Evolutionary conservation across 2,797 vertebrate species (phyloP).

Genomic region (Pseudopleuronectes americanus): DNA sequence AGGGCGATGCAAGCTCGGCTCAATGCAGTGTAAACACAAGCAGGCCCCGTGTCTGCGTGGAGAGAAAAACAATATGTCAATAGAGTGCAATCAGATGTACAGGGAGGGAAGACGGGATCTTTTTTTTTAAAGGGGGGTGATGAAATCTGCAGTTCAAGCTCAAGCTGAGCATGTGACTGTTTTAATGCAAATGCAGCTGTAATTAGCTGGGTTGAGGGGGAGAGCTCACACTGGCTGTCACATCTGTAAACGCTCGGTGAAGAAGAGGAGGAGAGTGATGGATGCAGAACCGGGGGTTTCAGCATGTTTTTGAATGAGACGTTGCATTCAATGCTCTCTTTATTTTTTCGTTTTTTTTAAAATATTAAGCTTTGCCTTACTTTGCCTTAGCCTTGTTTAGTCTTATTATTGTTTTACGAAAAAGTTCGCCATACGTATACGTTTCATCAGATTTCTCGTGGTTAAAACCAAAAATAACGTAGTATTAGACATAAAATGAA

Average conservation of each 20-base stretch:
- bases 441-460: too few relatives aligned
- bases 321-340: too few relatives aligned
- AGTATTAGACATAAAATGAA: neutral
- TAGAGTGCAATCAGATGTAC: conserved; percentile 27
- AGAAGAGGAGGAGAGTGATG: neutral
- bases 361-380: too few relatives aligned
- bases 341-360: too few relatives aligned
- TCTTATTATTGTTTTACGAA: too few relatives aligned
- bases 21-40: conserved; percentile 44
- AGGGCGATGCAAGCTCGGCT: conserved; percentile 38
- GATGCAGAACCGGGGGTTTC: neutral
- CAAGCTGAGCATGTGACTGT: neutral
- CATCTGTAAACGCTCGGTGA: neutral
- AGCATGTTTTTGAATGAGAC: conserved; percentile 13
- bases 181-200: conserved; percentile 45
- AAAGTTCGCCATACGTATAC: too few relatives aligned
- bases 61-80: conserved; percentile 38
- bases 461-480: too few relatives aligned
- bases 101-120: neutral
- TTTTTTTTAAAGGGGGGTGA: conserved; percentile 25
- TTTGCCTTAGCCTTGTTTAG: too few relatives aligned
- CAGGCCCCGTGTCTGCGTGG: neutral
- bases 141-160: conserved; percentile 47
- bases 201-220: conserved; percentile 34
- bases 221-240: neutral